A percentile compares a stretch with the other conserved stretches of the same genome.
These are phyloP conservation scores for Sylvilagus floridanus DNA, from an alignment of 2,797 vertebrate genomes.

Conservation along the genomic window DNA sequence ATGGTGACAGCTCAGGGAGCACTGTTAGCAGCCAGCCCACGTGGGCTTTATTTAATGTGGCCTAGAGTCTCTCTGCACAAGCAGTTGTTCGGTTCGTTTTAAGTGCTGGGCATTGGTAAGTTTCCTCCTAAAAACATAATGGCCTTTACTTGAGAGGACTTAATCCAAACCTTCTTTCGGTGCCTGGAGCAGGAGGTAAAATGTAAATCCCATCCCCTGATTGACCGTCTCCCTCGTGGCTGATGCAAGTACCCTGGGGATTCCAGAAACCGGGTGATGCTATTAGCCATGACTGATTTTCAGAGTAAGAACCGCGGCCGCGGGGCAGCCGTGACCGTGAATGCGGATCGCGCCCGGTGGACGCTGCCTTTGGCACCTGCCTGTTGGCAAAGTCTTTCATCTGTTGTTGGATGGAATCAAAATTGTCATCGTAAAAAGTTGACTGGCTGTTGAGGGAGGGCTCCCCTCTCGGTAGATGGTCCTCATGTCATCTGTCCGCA, in stretches of 20 bases:
- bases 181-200: constrained; percentile 32
- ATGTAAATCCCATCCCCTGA: constrained; percentile 46
- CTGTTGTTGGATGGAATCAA: constrained; percentile 44
- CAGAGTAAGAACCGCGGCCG: background rate
- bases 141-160: background rate
- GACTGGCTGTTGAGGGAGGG: background rate
- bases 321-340: background rate
- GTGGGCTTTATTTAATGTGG: background rate
- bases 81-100: background rate
- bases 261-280: constrained; percentile 26
- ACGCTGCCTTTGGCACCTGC: background rate
- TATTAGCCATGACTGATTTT: constrained; percentile 1
- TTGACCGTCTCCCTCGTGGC: constrained; percentile 26
- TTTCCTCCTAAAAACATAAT: constrained; percentile 39
- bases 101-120: background rate
- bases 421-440: constrained; percentile 39
- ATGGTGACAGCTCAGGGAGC: background rate
- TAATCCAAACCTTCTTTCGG: background rate
- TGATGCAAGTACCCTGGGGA: background rate
- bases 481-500: background rate
- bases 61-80: background rate
- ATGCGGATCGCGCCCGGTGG: background rate
- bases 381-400: constrained; percentile 11
- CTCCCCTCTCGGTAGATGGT: background rate
- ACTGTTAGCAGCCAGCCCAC: background rate